Evolutionary conservation across 2,888 invertebrate genomes (phyloP).

Genomic region (Ditula angustiorana): DNA sequence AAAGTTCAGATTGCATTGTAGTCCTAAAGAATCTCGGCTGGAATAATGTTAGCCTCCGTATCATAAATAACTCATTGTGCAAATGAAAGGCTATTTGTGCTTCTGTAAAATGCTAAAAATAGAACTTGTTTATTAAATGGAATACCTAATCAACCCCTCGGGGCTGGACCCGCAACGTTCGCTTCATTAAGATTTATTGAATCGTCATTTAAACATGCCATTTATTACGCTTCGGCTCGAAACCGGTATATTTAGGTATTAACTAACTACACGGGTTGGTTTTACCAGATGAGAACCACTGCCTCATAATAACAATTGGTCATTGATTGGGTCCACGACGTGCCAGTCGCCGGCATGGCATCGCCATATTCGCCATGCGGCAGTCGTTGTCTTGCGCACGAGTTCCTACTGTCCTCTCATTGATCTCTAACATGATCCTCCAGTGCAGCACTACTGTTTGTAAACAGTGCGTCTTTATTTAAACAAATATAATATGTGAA

Average conservation of each 20-base stretch:
- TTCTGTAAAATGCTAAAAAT: conserved; percentile 19
- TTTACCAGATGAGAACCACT: conserved; percentile 39
- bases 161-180: conserved; percentile 8
- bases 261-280: conserved; percentile 40
- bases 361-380: conserved; percentile 42
- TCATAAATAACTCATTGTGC: conserved; percentile 21
- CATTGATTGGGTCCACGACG: conserved; percentile 58
- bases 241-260: conserved; percentile 39
- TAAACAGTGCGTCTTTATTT: neutral
- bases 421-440: conserved; percentile 38
- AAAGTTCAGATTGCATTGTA: neutral
- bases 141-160: conserved; percentile 22
- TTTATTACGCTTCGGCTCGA: conserved; percentile 28
- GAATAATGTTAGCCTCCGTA: neutral
- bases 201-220: conserved; percentile 7
- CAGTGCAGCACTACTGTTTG: neutral
- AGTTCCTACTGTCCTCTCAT: conserved; percentile 44
- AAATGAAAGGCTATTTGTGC: conserved; percentile 12
- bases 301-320: conserved; percentile 48
- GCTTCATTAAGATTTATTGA: conserved; percentile 31
- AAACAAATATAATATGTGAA: conserved; percentile 7
- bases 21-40: neutral
- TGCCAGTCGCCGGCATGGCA: conserved; percentile 46
- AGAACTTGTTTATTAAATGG: conserved; percentile 28
- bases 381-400: conserved; percentile 47